Conservation (phyloP, 2,797 vertebrate genomes). For the Schizothorax lantsangensis region DNA sequence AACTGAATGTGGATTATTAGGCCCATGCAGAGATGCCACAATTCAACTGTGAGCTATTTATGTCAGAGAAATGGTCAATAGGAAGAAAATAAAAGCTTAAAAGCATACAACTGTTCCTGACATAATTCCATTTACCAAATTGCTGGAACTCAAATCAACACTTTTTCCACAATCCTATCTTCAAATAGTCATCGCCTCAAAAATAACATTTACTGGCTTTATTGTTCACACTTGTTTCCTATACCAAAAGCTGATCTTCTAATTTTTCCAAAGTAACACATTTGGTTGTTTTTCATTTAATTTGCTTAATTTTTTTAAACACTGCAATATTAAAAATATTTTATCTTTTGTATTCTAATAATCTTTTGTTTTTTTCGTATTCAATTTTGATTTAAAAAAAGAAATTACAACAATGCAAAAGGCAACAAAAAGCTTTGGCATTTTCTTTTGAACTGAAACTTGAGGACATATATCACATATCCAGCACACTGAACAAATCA, state of each 20-base stretch:
- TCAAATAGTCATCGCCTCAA: not conserved
- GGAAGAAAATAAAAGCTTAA: constrained; percentile 19
- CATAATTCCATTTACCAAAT: not conserved
- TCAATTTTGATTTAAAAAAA: not conserved
- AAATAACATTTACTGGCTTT: not conserved
- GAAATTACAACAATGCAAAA: not conserved
- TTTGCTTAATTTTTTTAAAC: not conserved
- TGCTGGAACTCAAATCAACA: not conserved
- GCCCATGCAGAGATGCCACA: constrained; percentile 23
- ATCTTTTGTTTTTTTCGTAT: not conserved
- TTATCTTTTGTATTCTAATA: not conserved
- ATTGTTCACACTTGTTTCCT: not conserved
- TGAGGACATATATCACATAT: not conserved
- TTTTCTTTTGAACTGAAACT: not conserved
- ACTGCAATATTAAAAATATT: not conserved
- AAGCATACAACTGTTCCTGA: not conserved
- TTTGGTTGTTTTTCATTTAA: not conserved
- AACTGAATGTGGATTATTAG: constrained; percentile 37
- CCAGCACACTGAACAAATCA: not conserved
- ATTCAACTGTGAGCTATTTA: constrained; percentile 33
- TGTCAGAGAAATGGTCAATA: constrained; percentile 27
- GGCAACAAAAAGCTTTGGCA: not conserved
- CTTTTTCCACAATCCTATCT: not conserved
- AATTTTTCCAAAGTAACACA: not conserved
- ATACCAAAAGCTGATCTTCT: not conserved